These are phyloP conservation scores for Synergus gifuensis DNA, from an alignment of 2,888 invertebrate species.

Conservation along the genomic window DNA sequence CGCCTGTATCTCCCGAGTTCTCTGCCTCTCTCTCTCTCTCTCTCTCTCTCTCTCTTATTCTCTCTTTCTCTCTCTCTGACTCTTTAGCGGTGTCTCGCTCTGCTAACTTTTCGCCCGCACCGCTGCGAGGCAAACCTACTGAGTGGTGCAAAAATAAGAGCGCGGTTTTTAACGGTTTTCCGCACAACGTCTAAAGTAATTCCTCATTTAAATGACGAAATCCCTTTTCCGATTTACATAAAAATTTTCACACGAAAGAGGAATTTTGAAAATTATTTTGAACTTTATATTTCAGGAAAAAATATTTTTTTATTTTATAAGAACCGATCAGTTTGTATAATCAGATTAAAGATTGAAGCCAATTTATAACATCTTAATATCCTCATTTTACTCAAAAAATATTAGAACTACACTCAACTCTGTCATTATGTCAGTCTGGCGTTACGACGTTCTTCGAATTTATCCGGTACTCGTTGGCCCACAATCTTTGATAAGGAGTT, in stretches of 20 bases:
- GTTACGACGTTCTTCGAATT: too few species aligned
- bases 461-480: too few species aligned
- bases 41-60: constrained; percentile 42
- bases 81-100: constrained; percentile 51
- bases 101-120: constrained; percentile 54
- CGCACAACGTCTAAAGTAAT: neutral
- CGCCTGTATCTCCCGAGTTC: constrained; percentile 47
- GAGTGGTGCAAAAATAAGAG: constrained; percentile 39
- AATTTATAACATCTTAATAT: too few species aligned
- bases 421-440: too few species aligned
- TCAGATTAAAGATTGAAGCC: too few species aligned
- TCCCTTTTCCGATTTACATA: neutral
- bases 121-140: constrained; percentile 27
- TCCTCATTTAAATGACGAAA: constrained; percentile 8
- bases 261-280: neutral
- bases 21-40: constrained; percentile 41
- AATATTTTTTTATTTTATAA: too few species aligned
- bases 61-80: constrained; percentile 39
- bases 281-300: too few species aligned
- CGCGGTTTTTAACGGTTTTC: constrained; percentile 18
- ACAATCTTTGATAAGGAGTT: too few species aligned
- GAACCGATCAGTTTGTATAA: too few species aligned
- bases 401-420: too few species aligned
- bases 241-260: neutral
- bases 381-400: too few species aligned